Evolutionary conservation across 2,797 vertebrate genomes (phyloP), one percentile per base, ranked within the genome.

Genomic region (Hyperoplus immaculatus): DNA sequence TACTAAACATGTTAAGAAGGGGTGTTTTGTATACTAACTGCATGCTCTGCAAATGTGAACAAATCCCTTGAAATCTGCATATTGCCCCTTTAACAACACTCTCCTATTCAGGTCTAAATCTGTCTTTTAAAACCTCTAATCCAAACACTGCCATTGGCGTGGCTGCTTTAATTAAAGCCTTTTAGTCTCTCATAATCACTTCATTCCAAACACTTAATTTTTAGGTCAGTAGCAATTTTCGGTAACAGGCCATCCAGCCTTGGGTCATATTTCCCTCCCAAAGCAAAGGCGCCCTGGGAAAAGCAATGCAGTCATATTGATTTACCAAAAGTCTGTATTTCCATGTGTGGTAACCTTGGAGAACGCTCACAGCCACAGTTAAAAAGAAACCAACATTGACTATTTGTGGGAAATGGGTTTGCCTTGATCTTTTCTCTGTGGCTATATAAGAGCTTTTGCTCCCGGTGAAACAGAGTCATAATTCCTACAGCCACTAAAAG

Each of bases 181-280:
- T 43, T 21, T 46, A 4, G 8, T 70, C 68, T 57, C 54, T 42
- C 6, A 39, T 58, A 56, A 64, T 67, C 29, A 41, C 61, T 60
- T 43, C 41, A 46, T 46, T 60, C 56, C 45, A 54, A 72, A 55
- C 45, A 41, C 46, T 62, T 60, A 36, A 77, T 74, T 66, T 70
- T 74, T 76, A 45, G 46, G 67, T 65, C 58, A 64, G 68, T 50
- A 73, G 63, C 60, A 61, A 46, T 77, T 71, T 73, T 64, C 43
- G 76, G 41, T 46, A 64, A 75, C 68, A 80, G 61, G 55, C 41
- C 39, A 51, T 45, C 46, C 21, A 72, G 77, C 65, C 66, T 55
- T 39, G 10, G 61, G 63, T 47, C 59, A 68, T 69, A 53, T 47
- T 54, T 62, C 58, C 58, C 60, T 68, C 59, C 49, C 15, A 55